These are phyloP conservation scores for Agrochola circellaris DNA, from an alignment of 2,888 invertebrate species.

Conservation along the genomic window DNA sequence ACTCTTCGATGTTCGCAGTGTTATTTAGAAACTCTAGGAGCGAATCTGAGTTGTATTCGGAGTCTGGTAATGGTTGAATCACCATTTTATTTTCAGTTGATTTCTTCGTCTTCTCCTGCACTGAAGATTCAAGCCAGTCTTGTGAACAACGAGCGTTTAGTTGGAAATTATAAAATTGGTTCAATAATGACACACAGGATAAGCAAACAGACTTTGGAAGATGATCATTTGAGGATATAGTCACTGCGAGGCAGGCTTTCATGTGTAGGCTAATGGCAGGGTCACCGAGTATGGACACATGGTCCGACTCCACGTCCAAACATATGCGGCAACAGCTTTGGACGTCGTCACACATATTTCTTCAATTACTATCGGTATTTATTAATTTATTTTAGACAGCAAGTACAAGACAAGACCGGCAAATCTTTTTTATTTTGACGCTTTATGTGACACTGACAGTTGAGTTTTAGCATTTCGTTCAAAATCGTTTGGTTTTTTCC, in stretches of 20 bases:
- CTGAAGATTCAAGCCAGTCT: constrained; percentile 85
- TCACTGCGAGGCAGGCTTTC: constrained; percentile 83
- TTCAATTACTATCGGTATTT: neutral
- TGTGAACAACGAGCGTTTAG: constrained; percentile 86
- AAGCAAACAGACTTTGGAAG: constrained; percentile 84
- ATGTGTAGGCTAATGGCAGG: constrained; percentile 82
- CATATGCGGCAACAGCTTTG: constrained; percentile 86
- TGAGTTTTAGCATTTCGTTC: constrained; percentile 24
- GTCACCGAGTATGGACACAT: constrained; percentile 83
- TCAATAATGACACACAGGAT: constrained; percentile 83
- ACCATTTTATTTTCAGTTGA: constrained; percentile 78
- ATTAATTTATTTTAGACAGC: no score
- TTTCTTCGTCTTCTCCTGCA: constrained; percentile 81
- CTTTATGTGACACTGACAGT: neutral
- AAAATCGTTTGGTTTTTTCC: neutral
- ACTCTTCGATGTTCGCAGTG: constrained; percentile 87
- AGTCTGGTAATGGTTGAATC: constrained; percentile 86
- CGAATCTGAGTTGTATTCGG: constrained; percentile 88
- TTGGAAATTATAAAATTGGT: constrained; percentile 87
- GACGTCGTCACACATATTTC: constrained; percentile 79
- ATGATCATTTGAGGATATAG: constrained; percentile 78
- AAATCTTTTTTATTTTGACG: neutral
- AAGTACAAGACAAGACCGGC: neutral
- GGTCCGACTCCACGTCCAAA: constrained; percentile 81
- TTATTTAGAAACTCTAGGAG: constrained; percentile 87